Base-by-base conservation (phyloP, 2,888 invertebrate species). In the Sceliomorpha sp. region DNA sequence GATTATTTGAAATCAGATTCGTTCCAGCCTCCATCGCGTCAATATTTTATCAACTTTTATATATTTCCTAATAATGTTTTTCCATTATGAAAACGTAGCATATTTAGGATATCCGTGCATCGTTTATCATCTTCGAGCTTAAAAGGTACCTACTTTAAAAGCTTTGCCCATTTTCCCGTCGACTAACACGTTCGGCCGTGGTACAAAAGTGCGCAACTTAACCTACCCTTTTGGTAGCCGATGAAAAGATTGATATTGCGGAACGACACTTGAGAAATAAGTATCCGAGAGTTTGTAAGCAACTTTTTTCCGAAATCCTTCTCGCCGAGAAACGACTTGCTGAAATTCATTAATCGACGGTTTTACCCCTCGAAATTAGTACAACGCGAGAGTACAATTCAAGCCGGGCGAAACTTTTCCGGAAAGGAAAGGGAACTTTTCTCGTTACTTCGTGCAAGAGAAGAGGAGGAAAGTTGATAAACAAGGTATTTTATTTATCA, bases 181-280 rank as follows among this genome's bases (percentile, higher is more conserved):
- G 12, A 5, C 17, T 14, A 10, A 55, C 48, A 55, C 55, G 47
- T 47, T 17, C 53, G 17, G 34, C 36, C n/a, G 8, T 7, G 13
- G 15, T 26, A 29, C 14, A 40, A 37, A 37, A 48, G 37, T 40
- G 13, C 1, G 9, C 14, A 31, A 51, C 47, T 27, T 12, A 39
- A 47, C 39, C 45, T 45, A 39, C 39, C 39, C 32, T 31, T 45
- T 42, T 1, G 34, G 13, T 8, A 29, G 26, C 26, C 29, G 51
- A 66, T 40, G 36, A 59, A 66, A 66, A 29, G 53, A 53, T 45
- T 37, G 39, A 50, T 51, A 58, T 34, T 17, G 37, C 55, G 26
- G 1, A 50, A 29, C 45, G 40, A 36, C 50, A 40, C 37, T 56
- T 26, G 45, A 39, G 36, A 59, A 53, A 50, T 53, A 53, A 58